Conservation (phyloP, 2,113 vertebrate genomes). For the Sapajus apella region DNA sequence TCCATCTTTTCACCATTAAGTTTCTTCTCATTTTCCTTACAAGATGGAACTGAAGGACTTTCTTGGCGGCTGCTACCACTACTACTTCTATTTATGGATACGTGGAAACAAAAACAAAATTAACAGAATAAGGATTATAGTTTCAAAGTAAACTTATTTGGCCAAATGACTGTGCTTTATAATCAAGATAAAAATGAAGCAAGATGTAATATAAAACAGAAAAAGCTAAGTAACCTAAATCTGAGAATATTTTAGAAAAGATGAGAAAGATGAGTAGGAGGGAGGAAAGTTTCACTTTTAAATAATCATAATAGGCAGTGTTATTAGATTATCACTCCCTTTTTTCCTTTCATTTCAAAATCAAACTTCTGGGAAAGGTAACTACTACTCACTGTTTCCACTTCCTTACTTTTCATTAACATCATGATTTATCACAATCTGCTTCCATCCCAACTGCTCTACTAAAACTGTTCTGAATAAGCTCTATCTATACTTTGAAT, state of each 20-base stretch:
- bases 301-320: not conserved
- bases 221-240: not conserved
- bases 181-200: slow-evolving; percentile 13
- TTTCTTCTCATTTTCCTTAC: slow-evolving; percentile 83
- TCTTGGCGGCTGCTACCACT: slow-evolving; percentile 85
- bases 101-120: not conserved
- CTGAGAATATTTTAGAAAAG: slow-evolving; percentile 2
- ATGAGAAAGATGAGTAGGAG: slow-evolving; percentile 18
- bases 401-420: not conserved
- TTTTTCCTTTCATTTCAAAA: slow-evolving; percentile 1
- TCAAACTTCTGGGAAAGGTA: not conserved
- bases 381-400: slow-evolving; percentile 3
- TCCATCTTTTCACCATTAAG: slow-evolving; percentile 77
- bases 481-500: not conserved
- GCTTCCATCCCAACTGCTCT: not conserved
- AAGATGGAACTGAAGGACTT: slow-evolving; percentile 84
- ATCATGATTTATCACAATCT: not conserved
- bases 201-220: not conserved
- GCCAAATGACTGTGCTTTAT: not conserved
- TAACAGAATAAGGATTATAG: not conserved
- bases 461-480: not conserved
- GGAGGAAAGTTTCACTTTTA: not conserved
- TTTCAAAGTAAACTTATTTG: slow-evolving; percentile 33
- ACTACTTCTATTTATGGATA: slow-evolving; percentile 76
- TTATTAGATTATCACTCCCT: not conserved